Conservation (phyloP, 1,140 invertebrate genomes). For the Diorhabda sublineata region DNA sequence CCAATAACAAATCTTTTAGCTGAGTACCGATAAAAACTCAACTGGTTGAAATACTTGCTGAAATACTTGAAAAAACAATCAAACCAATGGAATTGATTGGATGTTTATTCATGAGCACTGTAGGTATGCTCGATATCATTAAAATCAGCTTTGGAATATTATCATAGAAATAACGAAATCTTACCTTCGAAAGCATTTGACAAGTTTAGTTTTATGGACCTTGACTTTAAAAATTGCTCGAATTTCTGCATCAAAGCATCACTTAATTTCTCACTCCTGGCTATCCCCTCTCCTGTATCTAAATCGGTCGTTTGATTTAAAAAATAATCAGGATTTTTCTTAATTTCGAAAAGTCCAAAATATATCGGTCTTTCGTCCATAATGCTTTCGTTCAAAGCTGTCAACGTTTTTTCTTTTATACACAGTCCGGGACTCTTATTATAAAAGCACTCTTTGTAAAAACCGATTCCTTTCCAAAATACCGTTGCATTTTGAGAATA, state of each 20-base stretch:
- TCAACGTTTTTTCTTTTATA: conserved; percentile 52
- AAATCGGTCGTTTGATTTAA: conserved; percentile 27
- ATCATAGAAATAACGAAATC: not conserved
- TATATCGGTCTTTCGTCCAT: conserved; percentile 55
- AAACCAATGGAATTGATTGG: no score
- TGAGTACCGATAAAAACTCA: no score
- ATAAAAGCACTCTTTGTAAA: conserved; percentile 45
- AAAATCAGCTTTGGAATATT: no score
- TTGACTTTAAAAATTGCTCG: conserved; percentile 41
- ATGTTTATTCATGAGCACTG: no score
- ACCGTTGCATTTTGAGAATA: conserved; percentile 22
- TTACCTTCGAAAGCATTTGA: conserved; percentile 40
- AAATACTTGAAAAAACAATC: no score
- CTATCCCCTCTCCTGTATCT: conserved; percentile 30
- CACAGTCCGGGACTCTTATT: conserved; percentile 50
- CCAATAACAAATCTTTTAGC: no score
- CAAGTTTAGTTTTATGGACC: conserved; percentile 41
- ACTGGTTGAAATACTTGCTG: no score
- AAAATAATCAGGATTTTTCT: conserved; percentile 46
- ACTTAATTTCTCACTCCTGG: conserved; percentile 36
- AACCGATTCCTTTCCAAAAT: conserved; percentile 26
- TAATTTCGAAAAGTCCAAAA: conserved; percentile 55
- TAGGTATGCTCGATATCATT: no score
- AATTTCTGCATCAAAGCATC: conserved; percentile 41
- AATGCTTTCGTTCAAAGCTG: conserved; percentile 53